phyloP scores from a whole-genome alignment of 2,888 invertebrate species.

The Drosophila sordidula region DNA sequence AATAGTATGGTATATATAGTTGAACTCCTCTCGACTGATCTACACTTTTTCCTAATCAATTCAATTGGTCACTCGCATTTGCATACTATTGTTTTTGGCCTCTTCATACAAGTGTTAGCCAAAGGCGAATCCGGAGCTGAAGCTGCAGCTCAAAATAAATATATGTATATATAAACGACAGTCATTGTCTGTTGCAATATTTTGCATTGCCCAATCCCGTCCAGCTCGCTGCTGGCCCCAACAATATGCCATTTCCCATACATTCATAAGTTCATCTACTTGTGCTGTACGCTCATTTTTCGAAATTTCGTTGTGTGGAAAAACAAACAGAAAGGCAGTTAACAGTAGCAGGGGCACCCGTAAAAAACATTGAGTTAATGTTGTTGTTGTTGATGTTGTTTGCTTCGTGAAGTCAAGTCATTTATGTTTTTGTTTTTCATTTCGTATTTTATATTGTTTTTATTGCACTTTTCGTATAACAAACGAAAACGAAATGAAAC shows the following conservation, averaged over 20 bases:
- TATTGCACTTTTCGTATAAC: slow-evolving; percentile 46
- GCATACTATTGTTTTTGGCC: slow-evolving; percentile 3
- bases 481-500: slow-evolving; percentile 24
- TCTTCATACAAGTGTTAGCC: neutral
- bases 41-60: slow-evolving; percentile 15
- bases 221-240: slow-evolving; percentile 27
- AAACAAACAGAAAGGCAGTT: slow-evolving; percentile 65
- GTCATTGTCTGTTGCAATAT: slow-evolving; percentile 72
- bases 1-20: no score
- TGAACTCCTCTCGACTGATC: slow-evolving; percentile 8
- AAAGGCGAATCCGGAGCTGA: neutral
- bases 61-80: slow-evolving; percentile 17
- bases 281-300: slow-evolving; percentile 41
- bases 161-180: slow-evolving; percentile 41
- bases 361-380: slow-evolving; percentile 30
- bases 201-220: slow-evolving; percentile 72
- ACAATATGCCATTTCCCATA: slow-evolving; percentile 52
- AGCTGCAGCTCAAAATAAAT: slow-evolving; percentile 19
- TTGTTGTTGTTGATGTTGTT: slow-evolving; percentile 22
- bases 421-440: slow-evolving; percentile 25
- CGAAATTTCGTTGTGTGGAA: slow-evolving; percentile 40
- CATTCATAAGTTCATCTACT: slow-evolving; percentile 34
- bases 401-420: slow-evolving; percentile 31
- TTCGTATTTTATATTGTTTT: slow-evolving; percentile 33
- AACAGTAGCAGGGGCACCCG: slow-evolving; percentile 55